phyloP scores from a whole-genome alignment of 2,888 invertebrate species.

The Eupithecia exiguata region DNA sequence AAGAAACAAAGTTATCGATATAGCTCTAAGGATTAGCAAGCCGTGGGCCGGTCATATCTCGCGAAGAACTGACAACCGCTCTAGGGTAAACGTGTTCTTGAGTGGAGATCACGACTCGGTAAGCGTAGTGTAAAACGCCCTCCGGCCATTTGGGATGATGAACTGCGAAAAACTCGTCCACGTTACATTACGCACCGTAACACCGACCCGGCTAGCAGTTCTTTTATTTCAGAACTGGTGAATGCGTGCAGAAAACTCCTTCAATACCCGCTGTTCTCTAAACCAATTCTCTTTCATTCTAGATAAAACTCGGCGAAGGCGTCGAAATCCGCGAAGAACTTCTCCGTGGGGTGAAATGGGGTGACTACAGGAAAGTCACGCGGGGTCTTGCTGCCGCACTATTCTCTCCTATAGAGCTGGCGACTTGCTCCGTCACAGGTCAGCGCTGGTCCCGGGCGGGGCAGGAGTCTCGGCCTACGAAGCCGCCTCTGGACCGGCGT shows the following conservation, averaged over 20 bases:
- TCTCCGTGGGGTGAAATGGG: slow-evolving; percentile 88
- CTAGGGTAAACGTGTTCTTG: too few relatives aligned
- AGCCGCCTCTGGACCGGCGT: slow-evolving; percentile 88
- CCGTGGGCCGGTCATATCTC: too few relatives aligned
- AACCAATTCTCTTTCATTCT: slow-evolving; percentile 40
- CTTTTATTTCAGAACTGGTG: background rate
- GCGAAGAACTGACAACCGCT: too few relatives aligned
- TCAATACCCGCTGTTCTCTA: background rate
- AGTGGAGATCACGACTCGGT: too few relatives aligned
- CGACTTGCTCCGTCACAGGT: slow-evolving; percentile 89
- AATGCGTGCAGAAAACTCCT: background rate
- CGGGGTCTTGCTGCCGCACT: slow-evolving; percentile 89
- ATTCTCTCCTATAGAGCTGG: slow-evolving; percentile 89
- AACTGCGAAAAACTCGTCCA: too few relatives aligned
- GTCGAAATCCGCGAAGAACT: slow-evolving; percentile 89
- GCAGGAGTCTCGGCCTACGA: slow-evolving; percentile 88
- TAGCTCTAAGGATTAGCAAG: too few relatives aligned
- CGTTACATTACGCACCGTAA: too few relatives aligned
- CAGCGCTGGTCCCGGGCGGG: slow-evolving; percentile 90
- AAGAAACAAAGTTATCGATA: too few relatives aligned
- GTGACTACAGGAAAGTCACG: slow-evolving; percentile 89
- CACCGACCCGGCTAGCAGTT: too few relatives aligned
- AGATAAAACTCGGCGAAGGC: slow-evolving; percentile 89
- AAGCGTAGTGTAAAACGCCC: too few relatives aligned
- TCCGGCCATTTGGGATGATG: too few relatives aligned